Evolutionary conservation across 2,888 invertebrate genomes (phyloP).

Genomic region (Thymelicus sylvestris): DNA sequence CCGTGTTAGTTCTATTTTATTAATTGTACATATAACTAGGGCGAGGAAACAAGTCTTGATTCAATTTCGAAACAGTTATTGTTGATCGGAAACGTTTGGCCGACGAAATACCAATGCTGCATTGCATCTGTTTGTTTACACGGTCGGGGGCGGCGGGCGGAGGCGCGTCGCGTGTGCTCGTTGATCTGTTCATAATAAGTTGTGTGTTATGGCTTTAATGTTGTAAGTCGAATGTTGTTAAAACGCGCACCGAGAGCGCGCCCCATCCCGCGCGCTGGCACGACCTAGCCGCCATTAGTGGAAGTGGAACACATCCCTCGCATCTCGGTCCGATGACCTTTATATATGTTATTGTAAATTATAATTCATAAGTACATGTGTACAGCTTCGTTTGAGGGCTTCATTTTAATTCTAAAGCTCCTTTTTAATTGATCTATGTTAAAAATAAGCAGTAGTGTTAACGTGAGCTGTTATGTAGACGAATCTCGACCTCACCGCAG

Average conservation of each 20-base stretch:
- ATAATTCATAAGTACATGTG: constrained; percentile 56
- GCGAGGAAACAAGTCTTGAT: constrained; percentile 73
- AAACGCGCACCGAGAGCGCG: constrained; percentile 20
- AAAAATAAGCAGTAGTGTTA: constrained; percentile 18
- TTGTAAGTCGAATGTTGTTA: constrained; percentile 32
- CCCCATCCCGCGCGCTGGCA: constrained; percentile 33
- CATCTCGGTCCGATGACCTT: constrained; percentile 59
- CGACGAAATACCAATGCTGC: constrained; percentile 61
- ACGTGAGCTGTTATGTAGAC: constrained; percentile 19
- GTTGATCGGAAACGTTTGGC: constrained; percentile 66
- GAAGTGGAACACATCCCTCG: constrained; percentile 67
- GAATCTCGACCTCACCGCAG: constrained; percentile 38
- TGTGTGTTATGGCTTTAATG: constrained; percentile 28
- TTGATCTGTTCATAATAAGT: constrained; percentile 23
- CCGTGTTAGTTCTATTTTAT: constrained; percentile 76
- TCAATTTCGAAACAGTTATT: constrained; percentile 68
- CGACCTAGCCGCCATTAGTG: constrained; percentile 41
- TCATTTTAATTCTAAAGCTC: constrained; percentile 58
- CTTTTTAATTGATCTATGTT: constrained; percentile 65
- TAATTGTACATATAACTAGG: constrained; percentile 81
- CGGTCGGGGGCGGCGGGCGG: constrained; percentile 53
- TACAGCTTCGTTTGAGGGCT: constrained; percentile 50
- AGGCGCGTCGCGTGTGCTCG: constrained; percentile 44
- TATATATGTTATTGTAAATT: constrained; percentile 56
- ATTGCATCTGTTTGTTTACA: constrained; percentile 57